phyloP scores from a whole-genome alignment of 1,140 invertebrate genomes.

The Bombyx mandarina region DNA sequence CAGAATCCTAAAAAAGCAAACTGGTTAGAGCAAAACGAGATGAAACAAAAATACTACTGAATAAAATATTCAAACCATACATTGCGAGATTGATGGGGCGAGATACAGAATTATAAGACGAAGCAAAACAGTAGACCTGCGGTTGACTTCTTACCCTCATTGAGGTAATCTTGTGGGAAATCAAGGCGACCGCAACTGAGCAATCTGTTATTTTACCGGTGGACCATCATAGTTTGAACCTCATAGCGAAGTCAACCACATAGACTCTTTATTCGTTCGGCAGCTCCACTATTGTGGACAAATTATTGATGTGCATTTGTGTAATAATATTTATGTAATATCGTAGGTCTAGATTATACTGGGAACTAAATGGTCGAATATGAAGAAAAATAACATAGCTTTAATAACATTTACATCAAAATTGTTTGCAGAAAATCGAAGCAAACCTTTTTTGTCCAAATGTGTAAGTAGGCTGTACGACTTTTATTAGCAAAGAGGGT shows the following conservation, averaged over 20 bases:
- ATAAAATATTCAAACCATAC: slow-evolving; percentile 29
- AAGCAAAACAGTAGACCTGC: slow-evolving; percentile 27
- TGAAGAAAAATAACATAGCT: neutral
- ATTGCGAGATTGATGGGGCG: slow-evolving; percentile 30
- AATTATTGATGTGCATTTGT: slow-evolving; percentile 17
- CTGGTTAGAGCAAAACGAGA: slow-evolving; percentile 1
- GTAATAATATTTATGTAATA: neutral
- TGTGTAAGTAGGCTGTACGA: neutral
- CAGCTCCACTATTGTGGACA: slow-evolving; percentile 10
- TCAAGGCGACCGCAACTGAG: slow-evolving; percentile 39
- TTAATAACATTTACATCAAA: neutral
- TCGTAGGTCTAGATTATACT: neutral
- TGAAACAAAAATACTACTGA: neutral
- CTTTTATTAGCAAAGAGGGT: neutral
- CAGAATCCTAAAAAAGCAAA: slow-evolving; percentile 4
- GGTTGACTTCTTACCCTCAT: slow-evolving; percentile 48
- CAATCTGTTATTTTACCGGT: slow-evolving; percentile 40
- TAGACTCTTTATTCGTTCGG: slow-evolving; percentile 6
- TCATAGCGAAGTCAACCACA: slow-evolving; percentile 7
- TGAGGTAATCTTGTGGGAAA: slow-evolving; percentile 61
- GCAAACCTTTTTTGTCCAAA: neutral
- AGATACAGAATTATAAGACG: slow-evolving; percentile 38
- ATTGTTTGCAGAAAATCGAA: neutral
- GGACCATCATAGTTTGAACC: slow-evolving; percentile 26
- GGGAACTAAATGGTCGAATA: neutral